Conservation (phyloP, 2,113 vertebrate species). For the Empidonax traillii region DNA sequence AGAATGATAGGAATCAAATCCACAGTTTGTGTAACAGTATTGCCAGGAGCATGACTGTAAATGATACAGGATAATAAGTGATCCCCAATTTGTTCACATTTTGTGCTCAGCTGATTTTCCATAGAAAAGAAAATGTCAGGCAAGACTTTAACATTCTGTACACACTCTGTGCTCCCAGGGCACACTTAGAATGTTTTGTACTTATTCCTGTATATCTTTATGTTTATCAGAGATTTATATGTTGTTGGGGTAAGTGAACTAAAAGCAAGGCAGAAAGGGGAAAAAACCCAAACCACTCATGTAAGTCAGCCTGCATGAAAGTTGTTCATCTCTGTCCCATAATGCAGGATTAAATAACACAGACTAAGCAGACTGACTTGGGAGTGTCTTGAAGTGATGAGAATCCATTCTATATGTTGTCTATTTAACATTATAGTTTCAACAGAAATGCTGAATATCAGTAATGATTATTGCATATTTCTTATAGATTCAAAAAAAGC, state of each 20-base stretch:
- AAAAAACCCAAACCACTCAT: background rate
- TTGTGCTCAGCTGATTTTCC: constrained; percentile 10
- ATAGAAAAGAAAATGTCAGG: background rate
- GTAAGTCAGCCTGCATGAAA: background rate
- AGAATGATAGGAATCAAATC: background rate
- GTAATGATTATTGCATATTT: background rate
- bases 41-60: background rate
- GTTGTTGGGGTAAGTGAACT: background rate
- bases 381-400: background rate
- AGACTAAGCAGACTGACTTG: background rate
- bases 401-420: background rate
- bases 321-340: background rate
- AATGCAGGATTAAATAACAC: background rate
- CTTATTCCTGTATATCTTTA: background rate
- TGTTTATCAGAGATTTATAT: background rate
- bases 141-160: background rate
- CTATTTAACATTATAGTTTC: background rate
- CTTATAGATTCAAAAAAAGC: background rate
- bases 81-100: background rate
- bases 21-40: background rate
- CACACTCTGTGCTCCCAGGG: background rate
- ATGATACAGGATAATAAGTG: background rate
- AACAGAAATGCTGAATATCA: background rate
- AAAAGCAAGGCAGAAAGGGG: background rate
- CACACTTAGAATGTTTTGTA: background rate